Evolutionary conservation across 2,113 vertebrate genomes (phyloP).

Genomic region (Cercocebus atys): DNA sequence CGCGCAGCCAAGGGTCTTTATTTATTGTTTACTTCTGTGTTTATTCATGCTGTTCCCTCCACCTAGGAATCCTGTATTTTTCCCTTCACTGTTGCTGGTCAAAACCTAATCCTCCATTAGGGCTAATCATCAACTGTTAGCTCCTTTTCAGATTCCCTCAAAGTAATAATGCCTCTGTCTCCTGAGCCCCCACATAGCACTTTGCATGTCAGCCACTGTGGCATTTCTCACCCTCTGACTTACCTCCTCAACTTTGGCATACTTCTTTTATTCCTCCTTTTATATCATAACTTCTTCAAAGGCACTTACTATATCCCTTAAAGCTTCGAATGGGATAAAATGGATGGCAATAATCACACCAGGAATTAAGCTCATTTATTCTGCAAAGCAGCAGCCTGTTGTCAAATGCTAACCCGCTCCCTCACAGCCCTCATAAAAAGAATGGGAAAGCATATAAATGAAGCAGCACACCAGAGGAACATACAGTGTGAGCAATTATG

Average conservation of each 20-base stretch:
- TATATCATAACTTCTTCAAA: conserved; percentile 54
- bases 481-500: conserved; percentile 34
- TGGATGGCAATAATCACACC: conserved; percentile 39
- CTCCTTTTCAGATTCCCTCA: not conserved
- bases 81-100: not conserved
- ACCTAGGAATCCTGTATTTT: not conserved
- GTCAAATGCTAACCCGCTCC: conserved; percentile 56
- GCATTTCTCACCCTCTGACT: not conserved
- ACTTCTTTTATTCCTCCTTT: conserved; percentile 19
- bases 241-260: not conserved
- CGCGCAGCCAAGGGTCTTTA: accelerated
- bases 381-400: conserved; percentile 71
- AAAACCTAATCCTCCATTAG: not conserved
- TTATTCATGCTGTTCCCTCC: not conserved
- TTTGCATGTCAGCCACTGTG: not conserved
- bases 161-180: not conserved
- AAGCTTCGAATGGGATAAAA: conserved; percentile 65
- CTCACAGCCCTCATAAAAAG: conserved; percentile 61
- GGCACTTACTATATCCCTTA: conserved; percentile 23
- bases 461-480: conserved; percentile 69
- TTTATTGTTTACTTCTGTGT: not conserved
- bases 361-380: conserved; percentile 73
- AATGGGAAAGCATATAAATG: conserved; percentile 60
- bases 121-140: not conserved
- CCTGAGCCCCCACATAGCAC: not conserved